These are phyloP conservation scores for Hylaeus volcanicus DNA, from an alignment of 1,140 invertebrate genomes.

Conservation along the genomic window DNA sequence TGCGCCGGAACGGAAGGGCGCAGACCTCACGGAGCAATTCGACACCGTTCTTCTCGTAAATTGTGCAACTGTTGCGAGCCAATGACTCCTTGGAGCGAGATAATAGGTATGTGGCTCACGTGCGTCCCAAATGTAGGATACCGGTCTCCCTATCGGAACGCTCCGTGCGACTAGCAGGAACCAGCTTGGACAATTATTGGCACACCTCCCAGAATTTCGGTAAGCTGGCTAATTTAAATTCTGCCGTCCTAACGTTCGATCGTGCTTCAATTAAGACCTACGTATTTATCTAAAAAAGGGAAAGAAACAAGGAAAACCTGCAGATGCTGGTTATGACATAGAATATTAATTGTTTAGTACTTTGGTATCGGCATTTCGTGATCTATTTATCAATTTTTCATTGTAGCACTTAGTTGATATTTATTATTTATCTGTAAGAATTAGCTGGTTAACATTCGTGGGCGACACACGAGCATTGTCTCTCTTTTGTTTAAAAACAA, in stretches of 20 bases:
- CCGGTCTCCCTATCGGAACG: conserved; percentile 57
- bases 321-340: background rate
- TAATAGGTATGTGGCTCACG: conserved; percentile 71
- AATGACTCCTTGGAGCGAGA: conserved; percentile 65
- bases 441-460: too few species aligned
- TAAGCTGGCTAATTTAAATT: conserved; percentile 35
- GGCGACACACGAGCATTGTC: too few species aligned
- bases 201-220: conserved; percentile 28
- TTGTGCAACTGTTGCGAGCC: conserved; percentile 55
- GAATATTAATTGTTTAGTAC: background rate
- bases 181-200: conserved; percentile 53
- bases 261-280: background rate
- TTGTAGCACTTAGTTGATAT: too few species aligned
- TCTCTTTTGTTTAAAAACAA: too few species aligned
- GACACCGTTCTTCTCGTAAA: conserved; percentile 51
- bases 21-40: conserved; percentile 34
- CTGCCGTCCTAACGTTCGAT: background rate
- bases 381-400: background rate
- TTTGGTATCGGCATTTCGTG: background rate
- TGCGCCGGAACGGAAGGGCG: too few species aligned
- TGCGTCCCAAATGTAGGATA: conserved; percentile 65
- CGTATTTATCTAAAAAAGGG: background rate
- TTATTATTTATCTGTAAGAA: too few species aligned
- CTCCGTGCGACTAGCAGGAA: conserved; percentile 3
- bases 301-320: too few species aligned